Percentiles rank a stretch among this genome's conserved stretches.
phyloP scores from a whole-genome alignment of 2,888 invertebrate species.

The Agrochola lychnidis region DNA sequence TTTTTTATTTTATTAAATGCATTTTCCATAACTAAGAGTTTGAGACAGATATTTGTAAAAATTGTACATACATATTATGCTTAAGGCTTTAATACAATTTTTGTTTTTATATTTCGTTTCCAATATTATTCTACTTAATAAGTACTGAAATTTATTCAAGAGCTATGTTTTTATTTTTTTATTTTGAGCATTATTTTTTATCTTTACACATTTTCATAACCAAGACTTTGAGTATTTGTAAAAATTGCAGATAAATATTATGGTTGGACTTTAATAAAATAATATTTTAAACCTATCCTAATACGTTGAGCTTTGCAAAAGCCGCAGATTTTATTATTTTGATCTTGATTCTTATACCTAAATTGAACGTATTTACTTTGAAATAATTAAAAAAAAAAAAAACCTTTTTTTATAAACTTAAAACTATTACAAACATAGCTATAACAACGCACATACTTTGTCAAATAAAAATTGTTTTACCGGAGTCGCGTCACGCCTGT shows the following conservation, averaged over 20 bases:
- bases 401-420: neutral
- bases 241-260: no score
- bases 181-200: no score
- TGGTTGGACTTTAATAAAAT: neutral
- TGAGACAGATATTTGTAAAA: neutral
- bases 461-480: neutral
- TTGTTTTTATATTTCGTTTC: neutral
- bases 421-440: neutral
- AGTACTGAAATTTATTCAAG: no score
- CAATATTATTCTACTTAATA: no score
- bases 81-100: neutral
- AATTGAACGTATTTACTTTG: neutral
- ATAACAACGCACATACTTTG: neutral
- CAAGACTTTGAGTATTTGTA: neutral
- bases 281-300: neutral
- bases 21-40: neutral
- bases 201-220: no score
- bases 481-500: no score
- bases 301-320: neutral
- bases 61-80: no score
- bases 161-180: no score
- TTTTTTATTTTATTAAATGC: no score
- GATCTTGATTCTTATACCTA: conserved; percentile 1
- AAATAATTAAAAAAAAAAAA: no score
- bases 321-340: neutral